Conservation (phyloP, 2,113 vertebrate genomes). For the Sylvilagus bachmani region DNA sequence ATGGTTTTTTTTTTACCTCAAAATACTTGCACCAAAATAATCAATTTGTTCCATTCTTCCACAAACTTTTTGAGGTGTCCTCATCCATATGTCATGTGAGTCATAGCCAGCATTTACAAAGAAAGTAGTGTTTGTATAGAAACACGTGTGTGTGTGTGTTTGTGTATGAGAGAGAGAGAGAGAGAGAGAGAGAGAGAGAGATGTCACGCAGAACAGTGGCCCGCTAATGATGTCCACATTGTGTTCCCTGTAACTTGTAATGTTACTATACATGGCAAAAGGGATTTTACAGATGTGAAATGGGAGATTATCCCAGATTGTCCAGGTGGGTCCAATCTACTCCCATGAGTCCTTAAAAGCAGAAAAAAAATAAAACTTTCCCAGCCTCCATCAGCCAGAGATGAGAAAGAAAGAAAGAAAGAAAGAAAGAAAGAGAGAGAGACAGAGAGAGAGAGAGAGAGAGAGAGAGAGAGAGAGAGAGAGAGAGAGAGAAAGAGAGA, state of each 20-base stretch:
- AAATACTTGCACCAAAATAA: too few species aligned
- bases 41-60: too few species aligned
- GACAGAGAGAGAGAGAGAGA: background rate
- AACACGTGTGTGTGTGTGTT: too few species aligned
- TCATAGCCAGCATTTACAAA: background rate
- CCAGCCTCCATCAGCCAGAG: background rate
- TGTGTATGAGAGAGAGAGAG: too few species aligned
- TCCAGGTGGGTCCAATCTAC: background rate
- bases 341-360: background rate
- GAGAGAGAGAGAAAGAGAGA: too few species aligned
- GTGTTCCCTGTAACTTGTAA: background rate
- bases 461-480: background rate
- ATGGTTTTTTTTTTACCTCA: too few species aligned
- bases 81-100: background rate
- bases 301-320: background rate
- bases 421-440: too few species aligned
- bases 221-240: background rate
- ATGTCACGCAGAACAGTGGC: background rate
- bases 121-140: background rate
- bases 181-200: background rate
- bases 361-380: background rate
- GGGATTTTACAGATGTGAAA: background rate
- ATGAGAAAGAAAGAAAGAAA: background rate
- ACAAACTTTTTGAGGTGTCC: too few species aligned
- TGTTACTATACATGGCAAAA: background rate